A percentile compares a stretch with the other conserved stretches of the same genome.
Evolutionary conservation across 1,140 invertebrate species (phyloP).

Genomic region (Trichomalopsis sarcophagae): DNA sequence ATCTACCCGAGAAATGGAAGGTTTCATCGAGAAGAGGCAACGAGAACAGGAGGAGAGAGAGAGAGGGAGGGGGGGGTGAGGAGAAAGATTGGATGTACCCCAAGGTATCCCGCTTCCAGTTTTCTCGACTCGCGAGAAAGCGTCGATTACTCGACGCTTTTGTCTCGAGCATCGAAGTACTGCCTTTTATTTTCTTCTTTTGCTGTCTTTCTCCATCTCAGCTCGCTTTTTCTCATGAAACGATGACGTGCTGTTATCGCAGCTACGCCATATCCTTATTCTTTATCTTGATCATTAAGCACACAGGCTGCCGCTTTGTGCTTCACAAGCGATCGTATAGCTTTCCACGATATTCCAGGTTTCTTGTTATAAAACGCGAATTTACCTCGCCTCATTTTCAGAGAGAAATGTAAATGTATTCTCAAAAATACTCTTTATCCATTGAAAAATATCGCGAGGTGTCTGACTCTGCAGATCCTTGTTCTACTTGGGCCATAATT

Average conservation of each 20-base stretch:
- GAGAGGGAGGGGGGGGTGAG: too few species aligned
- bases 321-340: not conserved
- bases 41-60: constrained; percentile 42
- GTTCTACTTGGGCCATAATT: too few species aligned
- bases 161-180: constrained; percentile 48
- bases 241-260: not conserved
- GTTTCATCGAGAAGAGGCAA: constrained; percentile 58
- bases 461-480: too few species aligned
- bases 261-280: not conserved
- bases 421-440: too few species aligned
- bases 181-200: constrained; percentile 21
- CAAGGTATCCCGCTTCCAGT: constrained; percentile 52
- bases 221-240: not conserved
- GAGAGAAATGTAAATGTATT: too few species aligned
- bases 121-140: constrained; percentile 53
- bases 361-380: not conserved
- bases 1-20: constrained; percentile 57
- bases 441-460: too few species aligned
- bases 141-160: constrained; percentile 60
- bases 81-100: constrained; percentile 61
- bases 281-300: constrained; percentile 21
- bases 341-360: not conserved
- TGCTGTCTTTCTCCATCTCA: constrained; percentile 15
- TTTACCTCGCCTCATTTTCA: not conserved
- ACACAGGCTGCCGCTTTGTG: not conserved